Percentiles rank a stretch among this genome's conserved stretches.
These are phyloP conservation scores for Orthosia gothica DNA, from an alignment of 2,888 invertebrate species.

Conservation along the genomic window DNA sequence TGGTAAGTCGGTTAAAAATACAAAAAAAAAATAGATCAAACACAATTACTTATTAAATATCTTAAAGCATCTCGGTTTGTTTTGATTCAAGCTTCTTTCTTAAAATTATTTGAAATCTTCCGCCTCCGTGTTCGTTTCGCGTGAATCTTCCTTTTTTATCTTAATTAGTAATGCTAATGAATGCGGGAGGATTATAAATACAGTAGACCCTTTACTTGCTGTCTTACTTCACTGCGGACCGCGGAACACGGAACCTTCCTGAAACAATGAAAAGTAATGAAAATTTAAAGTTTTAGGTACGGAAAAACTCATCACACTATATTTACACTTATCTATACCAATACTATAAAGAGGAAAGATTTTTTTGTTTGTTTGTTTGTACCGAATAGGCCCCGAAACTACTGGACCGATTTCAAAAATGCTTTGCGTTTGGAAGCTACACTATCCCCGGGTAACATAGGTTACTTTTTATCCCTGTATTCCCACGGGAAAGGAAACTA, in stretches of 20 bases:
- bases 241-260: constrained; percentile 19
- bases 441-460: no score
- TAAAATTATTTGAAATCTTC: constrained; percentile 46
- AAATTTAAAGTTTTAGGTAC: neutral
- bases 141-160: constrained; percentile 59
- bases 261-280: constrained; percentile 27
- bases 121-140: constrained; percentile 35
- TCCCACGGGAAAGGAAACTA: no score
- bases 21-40: no score
- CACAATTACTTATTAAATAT: constrained; percentile 17
- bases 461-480: no score
- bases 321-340: no score
- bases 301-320: neutral
- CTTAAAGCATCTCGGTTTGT: constrained; percentile 18
- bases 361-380: no score
- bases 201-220: constrained; percentile 51
- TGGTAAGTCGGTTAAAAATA: no score
- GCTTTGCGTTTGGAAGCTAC: no score
- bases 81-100: constrained; percentile 27
- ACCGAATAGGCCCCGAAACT: no score
- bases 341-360: no score
- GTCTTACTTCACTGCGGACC: constrained; percentile 25
- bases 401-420: no score
- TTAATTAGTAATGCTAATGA: constrained; percentile 62
- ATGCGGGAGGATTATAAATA: constrained; percentile 55